Conservation (phyloP, 2,113 vertebrate species). For the Dasypus novemcinctus region DNA sequence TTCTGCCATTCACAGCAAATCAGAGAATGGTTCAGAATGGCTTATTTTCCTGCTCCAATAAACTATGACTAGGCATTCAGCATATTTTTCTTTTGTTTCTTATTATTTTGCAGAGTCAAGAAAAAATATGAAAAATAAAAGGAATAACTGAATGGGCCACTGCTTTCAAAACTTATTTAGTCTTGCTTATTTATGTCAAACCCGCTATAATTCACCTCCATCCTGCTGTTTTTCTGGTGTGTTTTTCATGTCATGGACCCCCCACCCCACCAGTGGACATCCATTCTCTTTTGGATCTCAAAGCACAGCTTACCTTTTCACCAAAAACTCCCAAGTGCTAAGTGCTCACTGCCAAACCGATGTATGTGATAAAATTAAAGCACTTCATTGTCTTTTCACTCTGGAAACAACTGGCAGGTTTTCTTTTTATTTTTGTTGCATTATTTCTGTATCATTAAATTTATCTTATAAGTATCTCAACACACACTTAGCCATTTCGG, state of each 20-base stretch:
- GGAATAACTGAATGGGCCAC: conserved; percentile 78
- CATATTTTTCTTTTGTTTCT: conserved; percentile 85
- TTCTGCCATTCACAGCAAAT: conserved; percentile 83
- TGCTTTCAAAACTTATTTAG: conserved; percentile 83
- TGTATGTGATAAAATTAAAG: conserved; percentile 67
- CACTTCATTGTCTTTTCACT: conserved; percentile 71
- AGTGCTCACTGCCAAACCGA: conserved; percentile 57
- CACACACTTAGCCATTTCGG: conserved; percentile 77
- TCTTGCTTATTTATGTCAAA: conserved; percentile 66
- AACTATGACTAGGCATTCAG: conserved; percentile 81
- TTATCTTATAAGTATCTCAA: conserved; percentile 68
- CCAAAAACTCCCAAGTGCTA: not conserved
- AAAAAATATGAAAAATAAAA: conserved; percentile 84
- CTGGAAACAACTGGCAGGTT: conserved; percentile 64
- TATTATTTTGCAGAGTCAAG: conserved; percentile 80
- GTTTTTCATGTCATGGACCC: conserved; percentile 27
- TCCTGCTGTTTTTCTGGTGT: conserved; percentile 69
- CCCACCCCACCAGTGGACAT: conserved; percentile 35
- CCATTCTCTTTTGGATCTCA: conserved; percentile 50
- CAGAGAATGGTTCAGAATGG: conserved; percentile 74
- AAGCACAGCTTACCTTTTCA: conserved; percentile 42
- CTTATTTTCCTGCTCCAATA: conserved; percentile 85
- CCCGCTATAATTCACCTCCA: conserved; percentile 64
- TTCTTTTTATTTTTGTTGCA: conserved; percentile 45
- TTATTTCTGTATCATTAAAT: conserved; percentile 68